phyloP scores from a whole-genome alignment of 2,113 vertebrate genomes.

The Romanogobio albipinnatus region DNA sequence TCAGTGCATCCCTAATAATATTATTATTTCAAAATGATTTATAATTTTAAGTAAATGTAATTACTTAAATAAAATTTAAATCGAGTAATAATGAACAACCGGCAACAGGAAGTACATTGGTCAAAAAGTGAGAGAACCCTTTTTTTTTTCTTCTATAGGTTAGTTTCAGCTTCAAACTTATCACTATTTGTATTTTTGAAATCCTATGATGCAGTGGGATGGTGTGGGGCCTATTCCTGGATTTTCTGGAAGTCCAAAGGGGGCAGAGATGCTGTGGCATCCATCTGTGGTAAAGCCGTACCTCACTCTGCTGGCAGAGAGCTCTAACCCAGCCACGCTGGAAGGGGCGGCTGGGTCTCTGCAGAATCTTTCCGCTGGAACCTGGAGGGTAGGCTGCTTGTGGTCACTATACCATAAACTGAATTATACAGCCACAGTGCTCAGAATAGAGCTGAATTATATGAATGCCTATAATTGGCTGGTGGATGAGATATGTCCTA shows the following conservation, averaged over 20 bases:
- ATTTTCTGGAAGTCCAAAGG: slow-evolving; percentile 88
- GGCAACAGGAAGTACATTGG: too few relatives aligned
- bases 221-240: slow-evolving; percentile 90
- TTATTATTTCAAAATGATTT: neutral
- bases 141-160: neutral
- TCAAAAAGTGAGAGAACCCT: too few relatives aligned
- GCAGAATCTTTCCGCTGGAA: slow-evolving; percentile 96
- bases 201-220: slow-evolving; percentile 84
- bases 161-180: too few relatives aligned
- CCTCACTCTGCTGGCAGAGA: slow-evolving; percentile 95
- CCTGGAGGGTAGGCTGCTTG: slow-evolving; percentile 87
- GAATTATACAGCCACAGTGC: slow-evolving; percentile 22
- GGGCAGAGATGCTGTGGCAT: slow-evolving; percentile 97
- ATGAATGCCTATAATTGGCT: slow-evolving; percentile 17
- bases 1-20: neutral
- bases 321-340: slow-evolving; percentile 95
- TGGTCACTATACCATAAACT: neutral
- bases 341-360: slow-evolving; percentile 96
- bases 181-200: neutral
- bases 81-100: too few relatives aligned
- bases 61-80: too few relatives aligned
- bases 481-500: neutral
- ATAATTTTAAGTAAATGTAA: too few relatives aligned
- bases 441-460: slow-evolving; percentile 38
- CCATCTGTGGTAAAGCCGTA: slow-evolving; percentile 95